A percentile compares a stretch with the other conserved stretches of the same genome.
phyloP scores from a whole-genome alignment of 2,888 invertebrate genomes.

The Glaucopsyche alexis region DNA sequence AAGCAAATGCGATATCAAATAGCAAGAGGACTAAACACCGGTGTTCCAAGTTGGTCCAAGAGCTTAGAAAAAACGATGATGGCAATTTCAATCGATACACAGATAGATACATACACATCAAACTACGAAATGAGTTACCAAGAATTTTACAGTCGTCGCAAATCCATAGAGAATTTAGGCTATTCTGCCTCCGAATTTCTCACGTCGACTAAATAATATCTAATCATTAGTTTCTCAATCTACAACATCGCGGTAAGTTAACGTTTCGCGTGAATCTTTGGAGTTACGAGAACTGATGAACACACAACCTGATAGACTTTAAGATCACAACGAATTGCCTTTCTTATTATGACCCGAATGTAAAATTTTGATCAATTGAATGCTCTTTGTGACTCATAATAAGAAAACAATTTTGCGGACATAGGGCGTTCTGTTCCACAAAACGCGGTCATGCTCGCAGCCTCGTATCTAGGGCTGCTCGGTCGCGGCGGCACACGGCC shows the following conservation, averaged over 20 bases:
- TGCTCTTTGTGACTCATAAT: constrained; percentile 52
- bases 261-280: constrained; percentile 52
- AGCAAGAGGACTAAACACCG: constrained; percentile 56
- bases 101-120: constrained; percentile 78
- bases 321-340: constrained; percentile 65
- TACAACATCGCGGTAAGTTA: background rate
- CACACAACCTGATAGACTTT: constrained; percentile 66
- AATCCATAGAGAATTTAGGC: constrained; percentile 66
- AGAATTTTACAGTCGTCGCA: constrained; percentile 75
- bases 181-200: background rate
- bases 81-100: constrained; percentile 72
- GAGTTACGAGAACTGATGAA: constrained; percentile 77
- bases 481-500: constrained; percentile 57
- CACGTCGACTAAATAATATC: background rate
- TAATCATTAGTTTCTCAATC: background rate
- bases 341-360: constrained; percentile 68
- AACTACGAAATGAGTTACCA: constrained; percentile 76
- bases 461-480: constrained; percentile 79
- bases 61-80: constrained; percentile 63
- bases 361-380: constrained; percentile 37
- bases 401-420: constrained; percentile 76
- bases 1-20: constrained; percentile 46
- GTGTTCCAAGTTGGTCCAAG: constrained; percentile 71
- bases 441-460: constrained; percentile 78
- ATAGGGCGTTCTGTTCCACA: constrained; percentile 72